A percentile compares a stretch with the other conserved stretches of the same genome.
phyloP scores from a whole-genome alignment of 2,888 invertebrate species.

The Ichneumon xanthorius region DNA sequence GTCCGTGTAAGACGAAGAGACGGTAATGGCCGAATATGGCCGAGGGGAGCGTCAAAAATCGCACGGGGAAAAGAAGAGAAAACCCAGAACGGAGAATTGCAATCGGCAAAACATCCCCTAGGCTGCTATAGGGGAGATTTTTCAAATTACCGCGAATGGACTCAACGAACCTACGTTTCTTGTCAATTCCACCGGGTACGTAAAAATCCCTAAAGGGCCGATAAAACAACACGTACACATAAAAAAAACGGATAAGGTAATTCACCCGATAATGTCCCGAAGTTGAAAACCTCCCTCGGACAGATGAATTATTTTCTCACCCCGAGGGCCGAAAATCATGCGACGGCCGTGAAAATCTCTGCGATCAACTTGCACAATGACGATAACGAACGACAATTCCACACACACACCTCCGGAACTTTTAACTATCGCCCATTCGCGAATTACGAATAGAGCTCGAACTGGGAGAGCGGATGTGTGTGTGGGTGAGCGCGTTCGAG shows the following conservation, averaged over 20 bases:
- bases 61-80: slow-evolving; percentile 30
- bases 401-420: not conserved
- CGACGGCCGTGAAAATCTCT: not conserved
- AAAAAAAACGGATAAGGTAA: slow-evolving; percentile 43
- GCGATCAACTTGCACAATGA: not conserved
- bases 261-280: slow-evolving; percentile 18
- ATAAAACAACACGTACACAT: slow-evolving; percentile 16
- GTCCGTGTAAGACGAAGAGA: slow-evolving; percentile 37
- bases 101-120: slow-evolving; percentile 50
- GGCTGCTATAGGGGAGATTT: slow-evolving; percentile 48
- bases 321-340: not conserved
- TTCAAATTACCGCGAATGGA: slow-evolving; percentile 64
- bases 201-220: not conserved
- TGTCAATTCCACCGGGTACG: slow-evolving; percentile 31
- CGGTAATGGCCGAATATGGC: slow-evolving; percentile 30
- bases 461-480: slow-evolving; percentile 38
- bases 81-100: slow-evolving; percentile 29
- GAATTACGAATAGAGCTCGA: not conserved
- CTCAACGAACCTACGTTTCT: slow-evolving; percentile 49
- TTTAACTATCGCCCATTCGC: not conserved
- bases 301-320: slow-evolving; percentile 16
- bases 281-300: not conserved
- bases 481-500: slow-evolving; percentile 11
- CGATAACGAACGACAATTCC: not conserved
- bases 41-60: slow-evolving; percentile 61